Conservation (phyloP, 1,140 invertebrate species). For the Leucophenga varia region DNA sequence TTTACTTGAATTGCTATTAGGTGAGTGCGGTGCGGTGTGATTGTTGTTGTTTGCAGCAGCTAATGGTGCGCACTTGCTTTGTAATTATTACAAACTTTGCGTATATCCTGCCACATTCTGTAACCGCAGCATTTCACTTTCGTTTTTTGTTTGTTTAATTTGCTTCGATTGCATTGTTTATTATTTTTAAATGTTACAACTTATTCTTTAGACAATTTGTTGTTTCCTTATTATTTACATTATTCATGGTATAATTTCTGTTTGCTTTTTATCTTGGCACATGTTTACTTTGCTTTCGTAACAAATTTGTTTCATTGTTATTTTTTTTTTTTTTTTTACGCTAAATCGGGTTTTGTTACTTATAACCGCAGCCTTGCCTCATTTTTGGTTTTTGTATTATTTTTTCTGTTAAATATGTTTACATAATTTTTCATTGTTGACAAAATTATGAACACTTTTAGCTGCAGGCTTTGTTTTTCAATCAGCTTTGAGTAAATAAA, state of each 20-base stretch:
- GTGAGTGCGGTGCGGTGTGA: slow-evolving; percentile 30
- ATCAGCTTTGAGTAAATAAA: slow-evolving; percentile 40
- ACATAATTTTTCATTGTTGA: slow-evolving; percentile 30
- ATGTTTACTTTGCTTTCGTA: too few relatives aligned
- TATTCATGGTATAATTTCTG: too few relatives aligned
- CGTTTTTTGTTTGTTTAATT: slow-evolving; percentile 4
- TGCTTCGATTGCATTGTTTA: slow-evolving; percentile 25
- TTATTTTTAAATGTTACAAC: too few relatives aligned
- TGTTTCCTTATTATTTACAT: too few relatives aligned
- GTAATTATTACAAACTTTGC: slow-evolving; percentile 30
- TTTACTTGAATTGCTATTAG: slow-evolving; percentile 8
- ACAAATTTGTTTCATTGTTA: slow-evolving; percentile 35
- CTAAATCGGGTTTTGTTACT: slow-evolving; percentile 46
- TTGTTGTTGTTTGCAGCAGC: slow-evolving; percentile 45
- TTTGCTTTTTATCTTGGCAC: too few relatives aligned
- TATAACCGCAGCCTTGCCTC: slow-evolving; percentile 33
- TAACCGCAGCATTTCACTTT: slow-evolving; percentile 30
- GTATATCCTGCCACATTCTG: slow-evolving; percentile 2
- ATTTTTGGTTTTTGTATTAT: slow-evolving; percentile 2
- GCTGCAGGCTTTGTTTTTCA: slow-evolving; percentile 25
- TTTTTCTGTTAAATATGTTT: slow-evolving; percentile 18
- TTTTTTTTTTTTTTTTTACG: slow-evolving; percentile 42
- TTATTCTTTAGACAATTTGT: too few relatives aligned
- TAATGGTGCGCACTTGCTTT: slow-evolving; percentile 55
- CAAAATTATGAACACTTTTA: slow-evolving; percentile 42